Percentiles rank a stretch among this genome's conserved stretches.
These are phyloP conservation scores for Gnathonemus longibarbis DNA, from an alignment of 2,113 vertebrate species.

Conservation along the genomic window DNA sequence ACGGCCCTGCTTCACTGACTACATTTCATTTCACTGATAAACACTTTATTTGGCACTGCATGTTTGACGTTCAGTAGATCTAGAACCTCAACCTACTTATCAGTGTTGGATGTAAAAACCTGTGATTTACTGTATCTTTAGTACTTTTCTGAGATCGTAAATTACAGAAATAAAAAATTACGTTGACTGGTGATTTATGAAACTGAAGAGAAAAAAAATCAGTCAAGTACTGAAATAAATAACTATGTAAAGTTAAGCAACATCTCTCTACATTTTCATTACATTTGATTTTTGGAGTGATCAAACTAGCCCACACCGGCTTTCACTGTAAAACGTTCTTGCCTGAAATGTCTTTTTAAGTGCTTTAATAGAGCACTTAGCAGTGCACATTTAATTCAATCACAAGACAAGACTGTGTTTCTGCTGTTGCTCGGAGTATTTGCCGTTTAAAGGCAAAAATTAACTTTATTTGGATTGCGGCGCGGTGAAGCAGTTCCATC, in stretches of 20 bases:
- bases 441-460: not conserved
- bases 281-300: not conserved
- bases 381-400: not conserved
- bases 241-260: not conserved
- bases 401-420: not conserved
- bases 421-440: not conserved
- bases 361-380: not conserved
- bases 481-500: not conserved
- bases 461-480: not conserved
- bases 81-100: not conserved
- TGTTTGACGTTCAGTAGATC: not conserved
- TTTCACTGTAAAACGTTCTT: not conserved
- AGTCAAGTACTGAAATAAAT: not conserved
- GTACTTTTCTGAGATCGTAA: not conserved
- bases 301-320: not conserved
- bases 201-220: not conserved
- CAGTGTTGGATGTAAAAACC: not conserved
- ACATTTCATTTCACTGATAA: not conserved
- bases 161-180: not conserved
- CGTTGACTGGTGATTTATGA: not conserved
- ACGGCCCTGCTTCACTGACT: not conserved
- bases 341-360: not conserved
- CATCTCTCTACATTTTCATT: not conserved
- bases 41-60: not conserved
- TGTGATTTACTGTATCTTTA: not conserved